A percentile compares a stretch with the other conserved stretches of the same genome.
Evolutionary conservation across 35 echinoderm and acorn worm genomes (phyloP).

Genomic region (Apostichopus californicus): DNA sequence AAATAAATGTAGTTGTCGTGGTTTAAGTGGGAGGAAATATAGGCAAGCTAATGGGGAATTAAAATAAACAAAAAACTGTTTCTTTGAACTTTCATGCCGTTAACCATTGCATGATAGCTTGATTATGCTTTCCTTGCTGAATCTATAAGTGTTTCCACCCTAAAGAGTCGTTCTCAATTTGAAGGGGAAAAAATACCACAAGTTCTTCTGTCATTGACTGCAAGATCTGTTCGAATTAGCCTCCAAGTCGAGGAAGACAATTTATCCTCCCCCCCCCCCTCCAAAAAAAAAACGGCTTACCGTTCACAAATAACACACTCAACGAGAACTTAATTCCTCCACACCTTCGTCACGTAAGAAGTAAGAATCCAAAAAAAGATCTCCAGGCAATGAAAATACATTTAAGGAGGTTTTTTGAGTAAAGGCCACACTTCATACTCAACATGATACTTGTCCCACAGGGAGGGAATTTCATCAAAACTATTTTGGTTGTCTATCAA

Average conservation of each 20-base stretch:
- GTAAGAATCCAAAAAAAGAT: background rate
- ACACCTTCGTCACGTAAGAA: background rate
- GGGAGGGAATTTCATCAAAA: conserved; percentile 16
- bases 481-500: background rate
- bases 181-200: no score
- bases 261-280: no score
- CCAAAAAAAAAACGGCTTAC: background rate
- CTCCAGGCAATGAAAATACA: background rate
- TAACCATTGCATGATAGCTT: no score
- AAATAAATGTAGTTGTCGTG: no score
- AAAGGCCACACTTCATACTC: conserved; percentile 11
- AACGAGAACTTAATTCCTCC: background rate
- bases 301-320: background rate
- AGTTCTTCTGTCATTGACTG: background rate
- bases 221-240: background rate
- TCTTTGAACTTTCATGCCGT: no score
- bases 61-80: no score
- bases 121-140: background rate
- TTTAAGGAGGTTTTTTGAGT: background rate
- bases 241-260: no score
- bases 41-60: no score
- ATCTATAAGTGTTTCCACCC: background rate
- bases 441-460: background rate
- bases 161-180: background rate
- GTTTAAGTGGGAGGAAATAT: no score